These are phyloP conservation scores for Parnassius smintheus DNA, from an alignment of 2,888 invertebrate species.

Conservation along the genomic window DNA sequence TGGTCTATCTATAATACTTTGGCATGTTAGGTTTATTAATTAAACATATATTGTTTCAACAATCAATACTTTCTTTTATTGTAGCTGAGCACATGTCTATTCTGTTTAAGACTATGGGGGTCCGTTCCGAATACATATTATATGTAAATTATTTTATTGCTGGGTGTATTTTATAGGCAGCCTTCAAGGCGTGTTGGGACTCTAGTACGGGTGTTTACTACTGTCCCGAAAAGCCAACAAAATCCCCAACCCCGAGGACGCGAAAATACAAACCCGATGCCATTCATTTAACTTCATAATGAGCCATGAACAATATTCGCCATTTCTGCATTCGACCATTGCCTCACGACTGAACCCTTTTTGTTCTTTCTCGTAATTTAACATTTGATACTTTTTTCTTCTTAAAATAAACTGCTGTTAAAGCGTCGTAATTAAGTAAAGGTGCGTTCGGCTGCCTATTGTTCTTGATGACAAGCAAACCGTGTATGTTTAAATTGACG, in stretches of 20 bases:
- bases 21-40: too few relatives aligned
- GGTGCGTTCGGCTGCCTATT: constrained; percentile 59
- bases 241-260: constrained; percentile 9
- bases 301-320: constrained; percentile 73
- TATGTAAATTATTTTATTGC: constrained; percentile 14
- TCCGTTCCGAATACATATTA: not conserved
- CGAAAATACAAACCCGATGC: constrained; percentile 50
- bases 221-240: constrained; percentile 8
- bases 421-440: constrained; percentile 62
- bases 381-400: constrained; percentile 56
- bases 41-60: too few relatives aligned
- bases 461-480: constrained; percentile 58
- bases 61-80: too few relatives aligned
- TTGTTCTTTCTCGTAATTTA: constrained; percentile 63
- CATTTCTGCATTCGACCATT: constrained; percentile 64
- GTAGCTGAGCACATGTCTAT: too few relatives aligned
- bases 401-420: constrained; percentile 59
- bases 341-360: constrained; percentile 57
- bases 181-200: not conserved
- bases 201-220: constrained; percentile 10
- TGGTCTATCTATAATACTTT: too few relatives aligned
- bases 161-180: constrained; percentile 5
- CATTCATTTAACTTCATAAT: constrained; percentile 72
- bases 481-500: constrained; percentile 35
- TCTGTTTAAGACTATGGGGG: not conserved